Evolutionary conservation across 1,140 invertebrate genomes (phyloP), one percentile per base, ranked within the genome.

Genomic region (Pogonus chalceus): DNA sequence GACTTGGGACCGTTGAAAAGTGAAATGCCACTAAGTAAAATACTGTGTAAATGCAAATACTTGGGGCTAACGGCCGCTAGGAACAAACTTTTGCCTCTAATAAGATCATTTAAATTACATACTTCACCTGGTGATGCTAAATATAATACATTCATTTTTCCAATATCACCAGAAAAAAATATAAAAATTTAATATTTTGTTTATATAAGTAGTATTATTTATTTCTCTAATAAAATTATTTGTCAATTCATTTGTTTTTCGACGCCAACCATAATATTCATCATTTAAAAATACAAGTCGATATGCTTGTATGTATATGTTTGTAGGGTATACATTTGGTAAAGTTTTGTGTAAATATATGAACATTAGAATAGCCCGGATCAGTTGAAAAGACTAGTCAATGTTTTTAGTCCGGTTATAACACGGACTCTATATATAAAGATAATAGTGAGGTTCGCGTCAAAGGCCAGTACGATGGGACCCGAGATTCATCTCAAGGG

Each of bases 211-310:
- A n/a, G n/a, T n/a, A n/a, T n/a, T n/a, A n/a, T n/a, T n/a, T n/a
- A n/a, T n/a, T n/a, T n/a, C n/a, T n/a, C n/a, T n/a, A n/a, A n/a
- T n/a, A n/a, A n/a, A n/a, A n/a, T n/a, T n/a, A n/a, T n/a, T n/a
- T n/a, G n/a, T n/a, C n/a, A n/a, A n/a, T 51, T 51, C 35, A 24
- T 20, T 16, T 35, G 24, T 12, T 23, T 51, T 51, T 24, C 50
- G 31, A 23, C 26, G 37, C 21, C 16, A 35, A 35, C 50, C 12
- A 64, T 64, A 62, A 62, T 60, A 62, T 57, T 62, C 57, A 60
- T n/a, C 26, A 31, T 31, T 7, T 31, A 31, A 7, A 31, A 4
- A 31, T 31, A 31, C 14, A 14, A 7, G 26, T 31, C 14, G 26
- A 7, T 14, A 7, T 4, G 26, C 26, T 31, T 31, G 26, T 31